Evolutionary conservation across 2,113 vertebrate species (phyloP).

Genomic region (Silurus asotus): DNA sequence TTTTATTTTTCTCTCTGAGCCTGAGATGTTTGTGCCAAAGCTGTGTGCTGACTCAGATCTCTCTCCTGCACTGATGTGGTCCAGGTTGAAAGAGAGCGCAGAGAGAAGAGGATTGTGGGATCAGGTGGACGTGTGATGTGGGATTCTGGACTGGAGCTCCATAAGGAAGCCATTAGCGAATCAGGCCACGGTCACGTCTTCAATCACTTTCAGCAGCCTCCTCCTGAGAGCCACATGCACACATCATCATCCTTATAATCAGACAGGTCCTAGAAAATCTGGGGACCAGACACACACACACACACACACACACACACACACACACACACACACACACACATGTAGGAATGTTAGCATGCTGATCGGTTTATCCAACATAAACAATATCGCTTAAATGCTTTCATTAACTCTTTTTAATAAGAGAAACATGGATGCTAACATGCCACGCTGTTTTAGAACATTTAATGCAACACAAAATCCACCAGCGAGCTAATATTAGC

Average conservation of each 20-base stretch:
- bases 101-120: constrained; percentile 8
- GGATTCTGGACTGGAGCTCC: constrained; percentile 24
- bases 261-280: constrained; percentile 15
- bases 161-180: constrained; percentile 39
- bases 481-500: not conserved
- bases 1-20: not conserved
- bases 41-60: constrained; percentile 39
- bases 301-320: constrained; percentile 4
- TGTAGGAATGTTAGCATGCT: not conserved
- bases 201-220: constrained; percentile 38
- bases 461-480: not conserved
- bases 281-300: constrained; percentile 51
- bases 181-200: constrained; percentile 41
- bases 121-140: constrained; percentile 52
- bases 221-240: constrained; percentile 47
- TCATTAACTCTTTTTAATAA: not conserved
- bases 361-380: not conserved
- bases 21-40: constrained; percentile 19
- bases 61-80: constrained; percentile 46
- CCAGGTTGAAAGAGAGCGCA: constrained; percentile 7
- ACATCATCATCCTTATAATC: not conserved
- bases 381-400: not conserved
- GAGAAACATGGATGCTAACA: not conserved
- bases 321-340: not conserved
- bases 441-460: not conserved